Conservation (phyloP, 2,113 vertebrate genomes). For the Otis tarda region DNA sequence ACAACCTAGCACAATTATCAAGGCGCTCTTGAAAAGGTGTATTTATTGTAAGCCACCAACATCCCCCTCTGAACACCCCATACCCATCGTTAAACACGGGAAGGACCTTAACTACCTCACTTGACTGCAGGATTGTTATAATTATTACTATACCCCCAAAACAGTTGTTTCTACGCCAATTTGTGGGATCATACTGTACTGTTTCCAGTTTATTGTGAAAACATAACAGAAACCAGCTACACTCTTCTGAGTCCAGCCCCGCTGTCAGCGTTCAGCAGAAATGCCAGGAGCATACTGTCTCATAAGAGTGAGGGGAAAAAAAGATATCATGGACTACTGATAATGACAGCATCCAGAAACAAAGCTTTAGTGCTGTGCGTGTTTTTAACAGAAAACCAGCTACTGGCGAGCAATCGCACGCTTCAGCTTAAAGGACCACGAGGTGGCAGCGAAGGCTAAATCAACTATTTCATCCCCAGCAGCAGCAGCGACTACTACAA, state of each 20-base stretch:
- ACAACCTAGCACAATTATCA: neutral
- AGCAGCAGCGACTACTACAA: neutral
- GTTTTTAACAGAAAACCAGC: rapidly evolving
- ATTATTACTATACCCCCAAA: neutral
- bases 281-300: neutral
- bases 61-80: neutral
- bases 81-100: too few relatives aligned
- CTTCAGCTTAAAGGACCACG: neutral
- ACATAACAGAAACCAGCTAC: neutral
- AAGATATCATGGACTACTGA: rapidly evolving
- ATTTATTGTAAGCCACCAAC: neutral
- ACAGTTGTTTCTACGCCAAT: neutral
- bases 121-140: neutral
- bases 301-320: rapidly evolving
- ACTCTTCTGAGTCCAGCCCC: neutral
- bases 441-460: slow-evolving; percentile 45
- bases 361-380: rapidly evolving
- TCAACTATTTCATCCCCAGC: neutral
- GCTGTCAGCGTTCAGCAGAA: neutral
- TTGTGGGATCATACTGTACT: neutral
- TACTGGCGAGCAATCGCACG: rapidly evolving
- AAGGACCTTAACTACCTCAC: neutral
- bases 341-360: neutral
- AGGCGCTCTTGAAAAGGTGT: neutral
- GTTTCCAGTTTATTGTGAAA: neutral